Base-by-base conservation (phyloP, 64 coral and sea anemone genomes). In the Montipora efflorescens region DNA sequence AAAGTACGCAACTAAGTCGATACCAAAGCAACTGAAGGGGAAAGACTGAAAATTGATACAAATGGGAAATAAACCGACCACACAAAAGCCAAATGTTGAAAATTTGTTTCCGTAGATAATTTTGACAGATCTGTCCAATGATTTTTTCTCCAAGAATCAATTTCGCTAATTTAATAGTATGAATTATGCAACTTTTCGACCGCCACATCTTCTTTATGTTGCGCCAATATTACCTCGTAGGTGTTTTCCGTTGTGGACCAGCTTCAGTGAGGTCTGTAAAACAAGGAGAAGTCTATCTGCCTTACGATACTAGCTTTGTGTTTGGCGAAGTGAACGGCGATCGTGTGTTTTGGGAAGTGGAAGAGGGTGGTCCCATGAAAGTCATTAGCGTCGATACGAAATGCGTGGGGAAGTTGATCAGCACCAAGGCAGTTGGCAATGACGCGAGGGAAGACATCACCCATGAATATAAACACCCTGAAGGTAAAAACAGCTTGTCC, bases 251-350 rank as follows among this genome's bases (percentile, higher is more conserved):
- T 0, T 93, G 92, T 81, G 92, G 92, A 2, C 92, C 92, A 1
- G 85, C 83, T 16, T 87, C 92, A 15, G 92, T 93, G 53, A 93
- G 88, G n/a, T 75, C 92, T 0, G 16, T 93, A 8, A 93, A 93
- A 9, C 58, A 93, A 78, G 91, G 91, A 20, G 83, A 87, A 18
- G 91, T 93, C 2, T 93, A 93, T 82, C 1, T 93, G 20, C 91
- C 91, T 1, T 93, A 70, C 14, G 91, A 93, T n/a, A 69, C 82
- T 0, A 74, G 62, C 16, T 93, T 93, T 14, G 75, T 93, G n/a
- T 93, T 93, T 57, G 91, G 47, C 64, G 91, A 93, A 51, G 91
- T 93, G 28, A 93, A 93, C 49, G 91, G 91, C 43, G 91, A 93
- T 21, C 55, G 74, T 0, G 91, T 93, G 2, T 93, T 87, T 74